These are phyloP conservation scores for Hypomecis atomaria DNA, from an alignment of 2,888 invertebrate genomes.

Conservation along the genomic window DNA sequence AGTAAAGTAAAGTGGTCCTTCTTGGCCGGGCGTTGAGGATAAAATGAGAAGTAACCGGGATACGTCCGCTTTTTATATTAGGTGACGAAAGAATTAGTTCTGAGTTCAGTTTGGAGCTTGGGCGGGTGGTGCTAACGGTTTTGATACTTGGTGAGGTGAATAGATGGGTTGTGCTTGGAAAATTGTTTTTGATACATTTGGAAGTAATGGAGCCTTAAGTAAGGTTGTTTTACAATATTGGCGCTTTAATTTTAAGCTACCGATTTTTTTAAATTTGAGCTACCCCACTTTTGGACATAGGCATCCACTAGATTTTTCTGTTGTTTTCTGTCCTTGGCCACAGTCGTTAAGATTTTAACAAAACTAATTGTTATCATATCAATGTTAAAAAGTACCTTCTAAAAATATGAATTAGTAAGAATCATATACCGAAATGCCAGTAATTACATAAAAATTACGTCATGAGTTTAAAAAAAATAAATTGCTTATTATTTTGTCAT, in stretches of 20 bases:
- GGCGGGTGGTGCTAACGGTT: constrained; percentile 38
- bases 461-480: too few relatives aligned
- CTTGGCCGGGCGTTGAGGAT: constrained; percentile 59
- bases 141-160: constrained; percentile 55
- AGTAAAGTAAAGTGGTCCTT: constrained; percentile 50
- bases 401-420: too few relatives aligned
- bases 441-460: too few relatives aligned
- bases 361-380: too few relatives aligned
- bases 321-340: background rate
- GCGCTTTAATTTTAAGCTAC: background rate
- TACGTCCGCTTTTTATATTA: constrained; percentile 61
- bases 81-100: constrained; percentile 46
- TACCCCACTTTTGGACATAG: background rate
- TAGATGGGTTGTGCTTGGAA: background rate
- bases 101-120: constrained; percentile 38
- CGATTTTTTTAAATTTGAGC: background rate
- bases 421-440: too few relatives aligned
- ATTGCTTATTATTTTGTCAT: too few relatives aligned
- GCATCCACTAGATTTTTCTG: background rate
- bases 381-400: too few relatives aligned
- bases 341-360: too few relatives aligned
- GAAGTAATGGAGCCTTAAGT: background rate
- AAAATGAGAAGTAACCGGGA: constrained; percentile 66
- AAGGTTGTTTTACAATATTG: background rate
- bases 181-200: too few relatives aligned